phyloP scores from a whole-genome alignment of 2,888 invertebrate species.

The Caenorhabditis becei region DNA sequence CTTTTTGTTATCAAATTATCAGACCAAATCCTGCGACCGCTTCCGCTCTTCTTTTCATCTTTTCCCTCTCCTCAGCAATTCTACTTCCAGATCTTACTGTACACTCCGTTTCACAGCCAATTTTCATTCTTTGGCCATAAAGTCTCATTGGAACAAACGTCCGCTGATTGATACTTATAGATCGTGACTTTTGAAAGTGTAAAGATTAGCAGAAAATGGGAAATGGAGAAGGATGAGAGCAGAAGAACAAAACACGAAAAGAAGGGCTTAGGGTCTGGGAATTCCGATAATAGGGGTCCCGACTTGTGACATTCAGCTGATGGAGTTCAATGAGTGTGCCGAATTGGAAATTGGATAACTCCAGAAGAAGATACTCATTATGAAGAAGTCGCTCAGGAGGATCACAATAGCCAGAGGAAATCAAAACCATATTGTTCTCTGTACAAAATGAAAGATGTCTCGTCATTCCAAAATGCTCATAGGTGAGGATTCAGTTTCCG shows the following conservation, averaged over 20 bases:
- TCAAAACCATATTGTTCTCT: too few species aligned
- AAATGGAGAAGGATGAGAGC: constrained; percentile 13
- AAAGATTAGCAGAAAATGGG: constrained; percentile 7
- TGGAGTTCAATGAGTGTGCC: neutral
- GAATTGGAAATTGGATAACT: neutral
- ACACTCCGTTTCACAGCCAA: constrained; percentile 4
- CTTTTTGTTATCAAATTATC: constrained; percentile 52
- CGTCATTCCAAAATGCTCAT: too few species aligned
- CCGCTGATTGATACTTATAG: constrained; percentile 14
- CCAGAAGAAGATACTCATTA: neutral
- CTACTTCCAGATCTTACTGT: constrained; percentile 21
- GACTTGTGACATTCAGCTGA: neutral
- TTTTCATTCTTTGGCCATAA: constrained; percentile 29
- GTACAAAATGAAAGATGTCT: too few species aligned
- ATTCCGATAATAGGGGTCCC: neutral
- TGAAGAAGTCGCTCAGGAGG: too few species aligned
- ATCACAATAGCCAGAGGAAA: too few species aligned
- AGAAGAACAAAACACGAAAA: constrained; percentile 41
- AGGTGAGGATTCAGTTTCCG: too few species aligned
- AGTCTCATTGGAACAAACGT: constrained; percentile 12
- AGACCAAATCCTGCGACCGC: constrained; percentile 30
- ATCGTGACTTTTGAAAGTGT: constrained; percentile 25
- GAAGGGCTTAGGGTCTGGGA: neutral
- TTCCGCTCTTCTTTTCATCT: constrained; percentile 11
- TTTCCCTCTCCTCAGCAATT: constrained; percentile 16